A percentile compares a stretch with the other conserved stretches of the same genome.
Conservation (phyloP, 2,113 vertebrate genomes). For the Stigmatopora argus region DNA sequence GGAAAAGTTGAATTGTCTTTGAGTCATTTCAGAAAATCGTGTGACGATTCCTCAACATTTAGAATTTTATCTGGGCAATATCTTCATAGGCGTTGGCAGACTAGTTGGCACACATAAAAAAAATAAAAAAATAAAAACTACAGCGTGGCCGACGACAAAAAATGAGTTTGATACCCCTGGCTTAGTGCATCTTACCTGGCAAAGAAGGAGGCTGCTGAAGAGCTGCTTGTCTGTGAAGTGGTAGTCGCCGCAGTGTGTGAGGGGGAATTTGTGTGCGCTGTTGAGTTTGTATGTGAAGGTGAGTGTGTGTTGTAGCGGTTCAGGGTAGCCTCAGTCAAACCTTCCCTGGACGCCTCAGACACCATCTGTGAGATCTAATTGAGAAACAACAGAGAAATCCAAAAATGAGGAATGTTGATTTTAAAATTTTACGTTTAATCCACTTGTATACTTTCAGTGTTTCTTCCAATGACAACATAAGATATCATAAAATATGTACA, state of each 20-base stretch:
- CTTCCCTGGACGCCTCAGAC: conserved; percentile 81
- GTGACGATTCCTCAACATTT: not conserved
- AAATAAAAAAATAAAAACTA: too few species aligned
- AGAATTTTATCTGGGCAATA: not conserved
- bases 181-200: conserved; percentile 77
- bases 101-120: too few species aligned
- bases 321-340: conserved; percentile 78
- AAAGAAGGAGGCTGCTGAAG: conserved; percentile 92
- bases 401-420: not conserved
- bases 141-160: too few species aligned
- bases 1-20: too few species aligned
- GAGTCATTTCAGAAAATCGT: not conserved
- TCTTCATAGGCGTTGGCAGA: too few species aligned
- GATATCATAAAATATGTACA: too few species aligned
- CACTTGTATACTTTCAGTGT: too few species aligned
- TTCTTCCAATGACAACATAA: too few species aligned
- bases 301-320: conserved; percentile 88
- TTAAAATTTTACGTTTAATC: not conserved
- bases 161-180: too few species aligned
- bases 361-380: conserved; percentile 88
- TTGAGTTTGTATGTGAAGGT: conserved; percentile 68
- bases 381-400: conserved; percentile 2
- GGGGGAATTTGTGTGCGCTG: conserved; percentile 66
- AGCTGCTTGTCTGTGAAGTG: conserved; percentile 77
- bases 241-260: conserved; percentile 71